Evolutionary conservation across 2,113 vertebrate species (phyloP).

Genomic region (Lagopus leucura): DNA sequence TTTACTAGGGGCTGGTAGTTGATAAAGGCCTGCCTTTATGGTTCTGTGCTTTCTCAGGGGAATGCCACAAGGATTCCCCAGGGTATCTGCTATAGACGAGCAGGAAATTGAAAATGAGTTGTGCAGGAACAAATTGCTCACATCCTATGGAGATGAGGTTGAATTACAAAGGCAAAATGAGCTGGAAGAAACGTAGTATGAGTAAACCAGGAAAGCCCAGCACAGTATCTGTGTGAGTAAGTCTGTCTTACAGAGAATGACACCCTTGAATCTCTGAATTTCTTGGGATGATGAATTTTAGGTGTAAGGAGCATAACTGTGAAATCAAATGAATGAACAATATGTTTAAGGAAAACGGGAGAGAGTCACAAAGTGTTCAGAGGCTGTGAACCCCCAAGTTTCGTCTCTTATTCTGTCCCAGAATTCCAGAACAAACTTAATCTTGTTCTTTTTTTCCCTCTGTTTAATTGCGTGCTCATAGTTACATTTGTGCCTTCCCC

Average conservation of each 20-base stretch:
- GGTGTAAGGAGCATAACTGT: neutral
- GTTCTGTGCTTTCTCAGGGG: slow-evolving; percentile 7
- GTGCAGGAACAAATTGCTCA: slow-evolving; percentile 48
- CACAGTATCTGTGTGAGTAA: neutral
- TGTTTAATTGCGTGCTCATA: neutral
- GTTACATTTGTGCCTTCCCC: neutral
- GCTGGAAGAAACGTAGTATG: slow-evolving; percentile 13
- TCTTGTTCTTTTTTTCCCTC: neutral
- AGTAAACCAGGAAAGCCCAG: slow-evolving; percentile 39
- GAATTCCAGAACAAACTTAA: neutral
- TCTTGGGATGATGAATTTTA: neutral
- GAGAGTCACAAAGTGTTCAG: neutral
- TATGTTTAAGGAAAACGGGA: neutral
- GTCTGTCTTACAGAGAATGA: neutral
- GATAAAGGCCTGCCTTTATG: neutral
- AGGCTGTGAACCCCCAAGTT: neutral
- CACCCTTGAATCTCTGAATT: neutral
- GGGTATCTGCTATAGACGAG: slow-evolving; percentile 20
- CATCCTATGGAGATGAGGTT: slow-evolving; percentile 29
- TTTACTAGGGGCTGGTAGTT: neutral
- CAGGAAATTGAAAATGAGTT: slow-evolving; percentile 52
- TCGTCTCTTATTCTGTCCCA: neutral
- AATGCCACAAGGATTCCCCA: slow-evolving; percentile 37
- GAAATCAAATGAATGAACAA: neutral
- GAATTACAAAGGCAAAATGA: slow-evolving; percentile 34